Evolutionary conservation across 64 coral and sea anemone species (phyloP), one percentile per base, ranked within the genome.

Genomic region (Acropora tenuis): DNA sequence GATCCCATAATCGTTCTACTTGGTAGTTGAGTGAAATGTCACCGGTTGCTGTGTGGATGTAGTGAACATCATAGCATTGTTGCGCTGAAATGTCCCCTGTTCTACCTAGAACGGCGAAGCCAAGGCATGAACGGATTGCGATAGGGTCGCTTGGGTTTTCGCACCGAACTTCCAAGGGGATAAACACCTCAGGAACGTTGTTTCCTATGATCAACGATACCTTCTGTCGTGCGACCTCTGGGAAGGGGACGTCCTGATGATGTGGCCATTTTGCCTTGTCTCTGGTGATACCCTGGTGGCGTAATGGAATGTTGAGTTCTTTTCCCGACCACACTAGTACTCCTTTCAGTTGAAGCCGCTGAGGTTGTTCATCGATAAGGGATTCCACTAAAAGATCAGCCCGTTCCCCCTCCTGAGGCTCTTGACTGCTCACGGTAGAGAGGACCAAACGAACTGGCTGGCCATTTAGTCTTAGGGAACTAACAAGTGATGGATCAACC

Each of bases 171-270:
- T 91, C 79, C 12, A 74, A 11, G 46, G 89, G 89, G n/a, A 91
- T 57, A 55, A 91, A 91, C 48, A 40, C 78, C 79, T 91, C 89
- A 42, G 89, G 89, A 73, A 91, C 79, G 53, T 91, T 83, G 9
- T 79, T 53, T 53, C 50, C 50, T 53, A 53, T 53, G 50, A 53
- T 53, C 1, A 53, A 1, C 50, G 50, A 53, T 53, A 53, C 50
- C 50, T 53, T 53, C 50, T 53, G 1, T 53, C 50, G 50, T 53
- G 50, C 50, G 50, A 53, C 50, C 50, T 1, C 50, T 53, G 1
- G 50, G 50, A 53, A 53, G 50, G 50, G 50, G 1, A 53, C 58
- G 68, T 90, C 61, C 7, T 80, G 76, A 46, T 72, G 76, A 48
- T 90, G 78, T 1, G 19, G 77, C 89, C 89, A 53, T 53, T 53